These are phyloP conservation scores for Prenolepis imparis DNA, from an alignment of 2,888 invertebrate species.

Conservation along the genomic window DNA sequence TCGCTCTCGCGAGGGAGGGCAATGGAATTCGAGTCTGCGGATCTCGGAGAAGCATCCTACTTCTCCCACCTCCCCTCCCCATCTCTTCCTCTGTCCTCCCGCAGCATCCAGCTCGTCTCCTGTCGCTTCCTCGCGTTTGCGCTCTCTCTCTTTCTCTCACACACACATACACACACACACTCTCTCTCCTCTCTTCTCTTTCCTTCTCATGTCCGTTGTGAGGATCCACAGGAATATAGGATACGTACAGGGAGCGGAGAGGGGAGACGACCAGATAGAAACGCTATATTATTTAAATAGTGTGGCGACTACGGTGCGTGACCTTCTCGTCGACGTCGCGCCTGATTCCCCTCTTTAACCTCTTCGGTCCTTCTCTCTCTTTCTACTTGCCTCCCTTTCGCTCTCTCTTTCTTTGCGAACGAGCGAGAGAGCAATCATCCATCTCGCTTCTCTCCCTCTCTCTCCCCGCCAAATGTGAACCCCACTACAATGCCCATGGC, in stretches of 20 bases:
- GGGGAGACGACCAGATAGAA: constrained; percentile 73
- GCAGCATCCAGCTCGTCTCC: constrained; percentile 58
- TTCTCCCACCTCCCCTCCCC: constrained; percentile 51
- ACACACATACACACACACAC: background rate
- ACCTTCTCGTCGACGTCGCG: constrained; percentile 80
- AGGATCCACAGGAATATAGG: constrained; percentile 22
- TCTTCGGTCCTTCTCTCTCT: constrained; percentile 64
- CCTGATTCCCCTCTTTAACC: constrained; percentile 75
- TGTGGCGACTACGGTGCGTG: constrained; percentile 80
- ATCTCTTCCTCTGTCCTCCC: constrained; percentile 57
- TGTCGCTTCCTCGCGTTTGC: constrained; percentile 19
- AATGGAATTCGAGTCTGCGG: constrained; percentile 76
- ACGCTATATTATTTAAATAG: constrained; percentile 82
- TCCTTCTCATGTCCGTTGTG: constrained; percentile 44
- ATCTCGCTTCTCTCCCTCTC: constrained; percentile 62
- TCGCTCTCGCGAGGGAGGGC: constrained; percentile 69
- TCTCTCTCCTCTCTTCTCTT: constrained; percentile 25
- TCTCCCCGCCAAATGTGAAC: constrained; percentile 16
- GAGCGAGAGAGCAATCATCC: constrained; percentile 59
- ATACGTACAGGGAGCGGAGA: background rate
- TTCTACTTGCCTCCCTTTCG: too few relatives aligned
- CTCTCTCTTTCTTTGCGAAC: background rate
- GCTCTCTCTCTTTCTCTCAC: constrained; percentile 52
- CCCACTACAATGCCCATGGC: constrained; percentile 45
- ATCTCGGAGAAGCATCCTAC: constrained; percentile 72